Evolutionary conservation across 2,888 invertebrate genomes (phyloP), one percentile per base, ranked within the genome.

Genomic region (Caenorhabditis virilis): DNA sequence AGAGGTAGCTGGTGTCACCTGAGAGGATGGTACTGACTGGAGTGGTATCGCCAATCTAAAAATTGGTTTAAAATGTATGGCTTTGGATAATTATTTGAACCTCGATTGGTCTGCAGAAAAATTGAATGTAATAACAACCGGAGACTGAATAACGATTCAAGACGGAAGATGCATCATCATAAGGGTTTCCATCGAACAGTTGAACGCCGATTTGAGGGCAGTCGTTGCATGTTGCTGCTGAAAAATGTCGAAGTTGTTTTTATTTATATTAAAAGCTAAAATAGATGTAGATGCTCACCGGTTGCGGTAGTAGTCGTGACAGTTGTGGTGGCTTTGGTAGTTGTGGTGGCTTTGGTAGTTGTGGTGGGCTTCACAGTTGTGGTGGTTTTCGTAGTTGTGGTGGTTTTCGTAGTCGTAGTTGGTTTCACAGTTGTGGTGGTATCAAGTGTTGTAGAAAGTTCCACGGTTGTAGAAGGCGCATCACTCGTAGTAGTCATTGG

Each of bases 111-210:
- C 70, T 27, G 41, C 74, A 74, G 45, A 64, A 68, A 52, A 69
- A 72, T 20, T 66, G 56, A 2, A 72, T 69, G 42, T 69, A 71
- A 30, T 65, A 51, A 22, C 74, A 74, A 11, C 63, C 67, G 6
- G 52, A 35, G 7, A 52, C 52, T 1, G 62, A 55, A 48, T 72
- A 74, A 33, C 70, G 45, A 48, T 74, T 74, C 36, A 74, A 46
- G n/a, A 72, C 72, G 2, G 72, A 69, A 5, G 72, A 64, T 0
- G 66, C 74, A 33, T 74, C 74, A 20, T 65, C 57, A 38, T 48
- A 72, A 1, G 69, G 72, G 23, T 64, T 58, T 20, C 58, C 59
- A n/a, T 67, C 58, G 56, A 59, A 72, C 4, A 69, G 41, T 25
- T 64, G 57, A 11, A 72, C 69, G 36, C 67, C 53, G 27, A 72